These are phyloP conservation scores for Boloria euphrosyne DNA, from an alignment of 2,888 invertebrate genomes.

Conservation along the genomic window DNA sequence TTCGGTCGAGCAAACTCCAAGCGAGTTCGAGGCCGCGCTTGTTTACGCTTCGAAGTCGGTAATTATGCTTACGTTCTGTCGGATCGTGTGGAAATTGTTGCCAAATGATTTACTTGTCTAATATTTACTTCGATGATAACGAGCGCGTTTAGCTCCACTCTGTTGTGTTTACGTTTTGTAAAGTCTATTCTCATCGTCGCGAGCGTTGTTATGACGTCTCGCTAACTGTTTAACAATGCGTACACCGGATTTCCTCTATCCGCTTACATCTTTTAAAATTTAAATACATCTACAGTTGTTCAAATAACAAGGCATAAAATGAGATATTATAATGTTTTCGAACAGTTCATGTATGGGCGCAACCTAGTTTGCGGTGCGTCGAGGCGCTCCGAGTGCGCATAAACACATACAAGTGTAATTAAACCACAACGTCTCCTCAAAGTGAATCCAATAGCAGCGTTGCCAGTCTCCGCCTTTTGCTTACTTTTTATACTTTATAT, in stretches of 20 bases:
- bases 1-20: conserved; percentile 59
- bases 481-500: conserved; percentile 22
- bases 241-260: conserved; percentile 32
- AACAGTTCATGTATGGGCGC: conserved; percentile 61
- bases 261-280: conserved; percentile 26
- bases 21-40: conserved; percentile 64
- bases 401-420: conserved; percentile 38
- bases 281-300: conserved; percentile 22
- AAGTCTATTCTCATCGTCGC: conserved; percentile 32
- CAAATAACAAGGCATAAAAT: conserved; percentile 45
- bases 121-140: conserved; percentile 45
- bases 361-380: conserved; percentile 59
- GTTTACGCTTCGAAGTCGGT: conserved; percentile 61
- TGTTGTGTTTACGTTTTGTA: conserved; percentile 36
- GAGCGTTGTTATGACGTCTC: conserved; percentile 19
- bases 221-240: conserved; percentile 23
- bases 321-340: conserved; percentile 55
- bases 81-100: conserved; percentile 56
- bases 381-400: conserved; percentile 28
- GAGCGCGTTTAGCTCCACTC: conserved; percentile 39
- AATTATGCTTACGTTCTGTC: conserved; percentile 55
- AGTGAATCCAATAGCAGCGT: conserved; percentile 31
- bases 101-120: conserved; percentile 57
- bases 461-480: conserved; percentile 24
- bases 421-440: conserved; percentile 36